Conservation (phyloP, 1,140 invertebrate species). For the Bombyx mandarina region DNA sequence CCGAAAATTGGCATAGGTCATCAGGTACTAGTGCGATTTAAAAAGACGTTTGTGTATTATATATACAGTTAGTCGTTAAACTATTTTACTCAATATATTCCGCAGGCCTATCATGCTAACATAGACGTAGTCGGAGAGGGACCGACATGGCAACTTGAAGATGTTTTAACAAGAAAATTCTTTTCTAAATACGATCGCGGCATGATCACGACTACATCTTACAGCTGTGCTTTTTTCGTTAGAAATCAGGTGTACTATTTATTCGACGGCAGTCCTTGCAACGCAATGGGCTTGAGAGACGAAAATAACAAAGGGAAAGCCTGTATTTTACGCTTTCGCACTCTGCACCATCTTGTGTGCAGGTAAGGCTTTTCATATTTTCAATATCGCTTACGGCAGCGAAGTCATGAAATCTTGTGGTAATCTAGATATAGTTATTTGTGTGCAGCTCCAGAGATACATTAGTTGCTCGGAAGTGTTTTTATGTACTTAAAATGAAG, state of each 20-base stretch:
- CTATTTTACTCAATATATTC: constrained; percentile 5
- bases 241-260: constrained; percentile 68
- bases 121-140: constrained; percentile 54
- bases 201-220: constrained; percentile 65
- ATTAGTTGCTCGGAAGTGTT: no score
- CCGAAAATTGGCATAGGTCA: constrained; percentile 60
- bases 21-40: constrained; percentile 31
- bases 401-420: no score
- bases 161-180: constrained; percentile 33
- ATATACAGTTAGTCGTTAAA: no score
- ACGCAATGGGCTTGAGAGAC: constrained; percentile 65
- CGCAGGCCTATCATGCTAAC: constrained; percentile 48
- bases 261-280: constrained; percentile 64
- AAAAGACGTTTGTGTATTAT: no score
- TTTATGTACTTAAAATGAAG: no score
- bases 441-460: no score
- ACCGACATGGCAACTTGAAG: constrained; percentile 51
- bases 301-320: constrained; percentile 49
- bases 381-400: no score
- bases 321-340: constrained; percentile 61
- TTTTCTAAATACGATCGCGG: constrained; percentile 60
- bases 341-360: constrained; percentile 49
- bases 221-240: constrained; percentile 67
- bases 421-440: background rate
- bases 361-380: no score